Base-by-base conservation (phyloP, 2,888 invertebrate species). In the Meghimatium bilineatum region DNA sequence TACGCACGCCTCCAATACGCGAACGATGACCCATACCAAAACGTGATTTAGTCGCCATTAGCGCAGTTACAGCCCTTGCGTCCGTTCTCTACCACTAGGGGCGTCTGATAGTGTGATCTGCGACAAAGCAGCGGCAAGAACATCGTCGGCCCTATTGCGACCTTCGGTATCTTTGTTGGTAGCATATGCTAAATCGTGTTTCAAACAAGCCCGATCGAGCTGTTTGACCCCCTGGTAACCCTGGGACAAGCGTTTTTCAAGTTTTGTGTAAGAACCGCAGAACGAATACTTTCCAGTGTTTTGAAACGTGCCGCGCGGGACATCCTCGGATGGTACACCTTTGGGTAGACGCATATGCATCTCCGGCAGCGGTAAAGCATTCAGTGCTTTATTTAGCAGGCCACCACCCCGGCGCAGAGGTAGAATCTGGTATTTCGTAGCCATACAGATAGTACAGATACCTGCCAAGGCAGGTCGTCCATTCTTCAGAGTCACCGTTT, bases 31-130 rank as follows among this genome's bases (percentile, higher is more conserved):
- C n/a, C n/a, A n/a, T n/a, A n/a, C n/a, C n/a, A n/a, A n/a, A n/a
- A n/a, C n/a, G 63, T n/a, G 63, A 63, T 63, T 69, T 69, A n/a
- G 34, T 23, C 5, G 23, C 3, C 69, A 69, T 69, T 1, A 69
- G 3, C 2, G 69, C 36, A 36, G 69, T 5, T 8, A 69, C 69
- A 14, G 36, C 36, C 14, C 5, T 14, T 10, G 34, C 36, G 20
- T 69, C 69, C 32, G 20, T 36, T n/a, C 36, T 69, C 36, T 69
- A 34, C 69, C 69, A 69, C 34, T 69, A 34, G 17, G 69, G 69
- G 36, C 6, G 20, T 69, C 69, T 23, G 34, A 34, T 36, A 69
- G 23, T 3, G 56, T 20, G 23, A 56, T 5, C 56, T 56, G 12
- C 23, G 56, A 20, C 56, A 23, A 14, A 10, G 69, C 69, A 2